Conservation (phyloP, 1,140 invertebrate species). For the Trachymyrmex septentrionalis region DNA sequence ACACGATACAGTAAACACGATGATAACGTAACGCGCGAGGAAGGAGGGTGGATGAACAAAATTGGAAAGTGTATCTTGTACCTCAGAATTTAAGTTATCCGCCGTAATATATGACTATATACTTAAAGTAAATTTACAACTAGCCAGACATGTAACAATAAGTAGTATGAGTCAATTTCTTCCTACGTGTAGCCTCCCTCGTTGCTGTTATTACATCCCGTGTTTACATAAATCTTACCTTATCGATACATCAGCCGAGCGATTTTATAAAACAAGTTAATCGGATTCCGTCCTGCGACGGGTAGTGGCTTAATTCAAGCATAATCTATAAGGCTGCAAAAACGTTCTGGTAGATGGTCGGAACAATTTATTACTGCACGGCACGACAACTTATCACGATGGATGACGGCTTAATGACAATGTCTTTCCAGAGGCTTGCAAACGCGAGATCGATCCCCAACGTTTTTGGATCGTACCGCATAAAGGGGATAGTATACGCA, state of each 20-base stretch:
- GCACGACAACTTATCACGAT: slow-evolving; percentile 68
- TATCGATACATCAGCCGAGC: slow-evolving; percentile 45
- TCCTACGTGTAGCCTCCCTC: neutral
- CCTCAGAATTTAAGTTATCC: neutral
- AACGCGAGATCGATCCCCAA: slow-evolving; percentile 44
- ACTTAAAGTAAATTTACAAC: neutral
- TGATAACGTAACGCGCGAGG: neutral
- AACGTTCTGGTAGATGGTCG: slow-evolving; percentile 23
- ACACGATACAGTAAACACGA: neutral
- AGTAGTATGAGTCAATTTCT: slow-evolving; percentile 23
- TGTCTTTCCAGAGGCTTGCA: slow-evolving; percentile 17
- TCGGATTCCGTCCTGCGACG: slow-evolving; percentile 52
- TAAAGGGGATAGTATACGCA: slow-evolving; percentile 25
- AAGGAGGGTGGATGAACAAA: neutral
- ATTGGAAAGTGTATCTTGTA: slow-evolving; percentile 35
- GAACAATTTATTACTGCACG: slow-evolving; percentile 68
- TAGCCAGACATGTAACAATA: neutral
- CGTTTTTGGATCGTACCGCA: neutral
- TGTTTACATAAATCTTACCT: slow-evolving; percentile 49
- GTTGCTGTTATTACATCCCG: slow-evolving; percentile 4
- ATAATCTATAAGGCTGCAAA: slow-evolving; percentile 58
- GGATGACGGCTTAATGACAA: slow-evolving; percentile 72
- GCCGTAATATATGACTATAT: neutral
- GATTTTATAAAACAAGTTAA: slow-evolving; percentile 48
- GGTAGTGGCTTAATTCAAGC: slow-evolving; percentile 65